Base-by-base conservation (phyloP, 2,888 invertebrate genomes). In the Ditylenchus weischeri region DNA sequence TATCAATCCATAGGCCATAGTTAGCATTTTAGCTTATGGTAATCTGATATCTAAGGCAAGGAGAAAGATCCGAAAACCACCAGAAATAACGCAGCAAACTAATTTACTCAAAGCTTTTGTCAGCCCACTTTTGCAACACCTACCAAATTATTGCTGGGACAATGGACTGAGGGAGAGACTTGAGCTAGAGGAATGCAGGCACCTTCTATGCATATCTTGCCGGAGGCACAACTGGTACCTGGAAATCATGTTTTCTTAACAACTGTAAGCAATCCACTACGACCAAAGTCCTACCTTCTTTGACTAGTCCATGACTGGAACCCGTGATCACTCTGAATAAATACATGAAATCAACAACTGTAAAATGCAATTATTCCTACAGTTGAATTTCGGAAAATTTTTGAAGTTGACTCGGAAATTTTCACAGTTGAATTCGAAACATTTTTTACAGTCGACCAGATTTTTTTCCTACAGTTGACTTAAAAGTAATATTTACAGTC, bases 131-230 rank as follows among this genome's bases (percentile, higher is more conserved):
- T 29, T 29, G 3, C 5, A 29, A 29, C 29, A 43, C 43, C 15
- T 15, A 43, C 43, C 84, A 89, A 89, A 84, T 90, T 90, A 84
- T 91, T 93, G 75, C 89, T 90, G 70, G 93, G 93, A 86, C 95
- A 95, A 13, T 76, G 64, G 23, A 78, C 75, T 0, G 76, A 69
- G 6, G 80, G 75, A 5, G 77, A 75, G 7, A 80, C 76, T 68
- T 76, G 72, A 13, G 67, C 65, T 48, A 71, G 49, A 47, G 76
- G 76, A 72, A 90, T 89, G 86, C 94, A 95, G 64, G 91, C 90
- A 86, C 92, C 92, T 87, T 93, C 92, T 80, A 93, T 88, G 87
- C 95, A 96, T 80, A 95, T 90, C 85, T 90, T 88, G 86, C 91
- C 90, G 83, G 75, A 69, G 6, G 77, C 80, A 54, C 80, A 80